Base-by-base conservation (phyloP, 1,140 invertebrate species). In the Scaptodrosophila lebanonensis region DNA sequence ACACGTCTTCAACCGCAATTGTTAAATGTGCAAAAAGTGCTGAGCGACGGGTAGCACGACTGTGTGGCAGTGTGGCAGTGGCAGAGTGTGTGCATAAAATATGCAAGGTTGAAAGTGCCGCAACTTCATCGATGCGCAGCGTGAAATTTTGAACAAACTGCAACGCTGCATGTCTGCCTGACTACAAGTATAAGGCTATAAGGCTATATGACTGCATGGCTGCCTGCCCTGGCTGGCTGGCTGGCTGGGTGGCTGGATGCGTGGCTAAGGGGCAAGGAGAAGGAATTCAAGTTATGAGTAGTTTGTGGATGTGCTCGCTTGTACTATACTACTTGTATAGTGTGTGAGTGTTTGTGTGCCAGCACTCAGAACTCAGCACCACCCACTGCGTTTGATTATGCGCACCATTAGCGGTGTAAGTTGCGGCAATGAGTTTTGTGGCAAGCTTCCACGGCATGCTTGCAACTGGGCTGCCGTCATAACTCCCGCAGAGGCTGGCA, bases 331-430 rank as follows among this genome's bases (percentile, higher is more conserved):
- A 30, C 18, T 35, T 12, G 20, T 40, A 18, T 12, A 6, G n/a
- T 44, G 40, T 29, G 18, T 39, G 45, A 47, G 30, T 52, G 32
- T 35, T 38, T 43, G 17, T 49, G 59, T 59, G 56, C 43, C 63
- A 35, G 25, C 13, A 12, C 11, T 29, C 30, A 18, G 13, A 12
- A 77, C 65, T 58, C 51, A 68, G 43, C 58, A 64, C 65, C 72
- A 79, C 66, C 69, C 66, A 84, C 67, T 66, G 79, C 79, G 79
- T 84, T 83, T 83, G 79, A 83, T 83, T 83, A 83, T 83, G 79
- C 66, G 79, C 79, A 59, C 79, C 79, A 83, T 83, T 83, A 83
- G 79, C 79, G 68, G 79, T 71, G 79, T 82, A 82, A 82, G 75
- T 82, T 82, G 75, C 75, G 66, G 75, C 75, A 82, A 82, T 82